Conservation (phyloP, 1,140 invertebrate genomes). For the Pomacea maculata region DNA sequence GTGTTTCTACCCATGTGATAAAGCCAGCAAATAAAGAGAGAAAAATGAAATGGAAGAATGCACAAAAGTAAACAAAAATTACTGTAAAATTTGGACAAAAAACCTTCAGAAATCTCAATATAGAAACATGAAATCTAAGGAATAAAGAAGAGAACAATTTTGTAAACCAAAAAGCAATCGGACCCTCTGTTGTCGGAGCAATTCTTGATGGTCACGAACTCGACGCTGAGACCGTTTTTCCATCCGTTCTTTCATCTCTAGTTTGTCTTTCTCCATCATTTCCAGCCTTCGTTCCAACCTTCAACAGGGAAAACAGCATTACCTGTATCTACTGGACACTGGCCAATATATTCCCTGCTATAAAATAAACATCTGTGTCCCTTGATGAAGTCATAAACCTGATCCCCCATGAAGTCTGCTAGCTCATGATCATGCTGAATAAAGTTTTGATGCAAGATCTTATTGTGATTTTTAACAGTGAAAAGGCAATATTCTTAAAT, state of each 20-base stretch:
- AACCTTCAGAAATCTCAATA: too few species aligned
- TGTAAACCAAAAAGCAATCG: constrained; percentile 4
- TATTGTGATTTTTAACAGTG: neutral
- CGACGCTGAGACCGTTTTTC: constrained; percentile 52
- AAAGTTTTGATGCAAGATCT: too few species aligned
- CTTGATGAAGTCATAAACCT: neutral
- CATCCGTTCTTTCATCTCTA: constrained; percentile 53
- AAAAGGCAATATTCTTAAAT: too few species aligned
- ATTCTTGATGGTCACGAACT: constrained; percentile 57
- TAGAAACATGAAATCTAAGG: neutral
- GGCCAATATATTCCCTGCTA: too few species aligned
- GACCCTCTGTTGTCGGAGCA: constrained; percentile 59
- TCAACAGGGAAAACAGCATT: constrained; percentile 22
- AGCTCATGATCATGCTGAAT: neutral
- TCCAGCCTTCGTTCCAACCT: constrained; percentile 58
- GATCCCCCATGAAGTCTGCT: neutral
- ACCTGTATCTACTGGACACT: too few species aligned
- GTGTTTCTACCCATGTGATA: too few species aligned
- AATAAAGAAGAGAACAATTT: neutral
- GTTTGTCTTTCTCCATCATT: constrained; percentile 59
- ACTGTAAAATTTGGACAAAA: too few species aligned
- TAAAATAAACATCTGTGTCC: too few species aligned
- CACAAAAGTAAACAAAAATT: too few species aligned
- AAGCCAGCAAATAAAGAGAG: too few species aligned
- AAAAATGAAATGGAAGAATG: too few species aligned